Evolutionary conservation across 1,140 invertebrate species (phyloP), one percentile per base, ranked within the genome.

Genomic region (Ctenoplectra terminalis): DNA sequence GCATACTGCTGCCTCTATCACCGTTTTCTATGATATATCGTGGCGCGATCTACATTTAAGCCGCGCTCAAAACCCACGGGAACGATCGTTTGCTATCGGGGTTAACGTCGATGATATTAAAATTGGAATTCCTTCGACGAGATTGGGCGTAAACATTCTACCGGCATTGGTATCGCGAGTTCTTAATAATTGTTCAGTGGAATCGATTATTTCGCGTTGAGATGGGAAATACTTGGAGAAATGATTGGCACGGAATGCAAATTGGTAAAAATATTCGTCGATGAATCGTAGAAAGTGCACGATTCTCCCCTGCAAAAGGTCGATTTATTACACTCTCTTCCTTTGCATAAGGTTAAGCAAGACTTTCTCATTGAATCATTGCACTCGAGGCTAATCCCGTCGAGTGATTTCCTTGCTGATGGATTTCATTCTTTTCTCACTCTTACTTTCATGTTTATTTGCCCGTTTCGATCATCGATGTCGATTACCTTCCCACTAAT

Each of bases 21-120:
- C 70, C 31, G 8, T 29, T n/a, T 54, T n/a, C 69, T 74, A 74
- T 80, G 77, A 80, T 73, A 64, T 74, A 74, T 80, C 58, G 70
- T 40, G 29, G 23, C 34, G 15, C 58, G 46, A 60, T 71, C 75
- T 73, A 46, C 61, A 34, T 80, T 80, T 80, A 80, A 74, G 58
- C 23, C 48, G 58, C 15, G 56, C 46, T 80, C 40, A 26, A 29
- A 48, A 72, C 77, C 29, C 34, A 15, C 9, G 26, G 4, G 37
- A 66, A 46, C 60, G 52, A 29, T 26, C 50, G 46, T 80, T 64
- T 37, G 34, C 8, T 43, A 1, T 5, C 15, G 1, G 40, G 8
- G 29, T 67, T 29, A 6, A 7, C 50, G 50, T 23, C 52, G 52
- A 60, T 31, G 46, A 4, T 40, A 60, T 78, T 71, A 71, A 71